A percentile compares a stretch with the other conserved stretches of the same genome.
phyloP scores from a whole-genome alignment of 2,113 vertebrate genomes.

The Tretioscincus oriximinensis region DNA sequence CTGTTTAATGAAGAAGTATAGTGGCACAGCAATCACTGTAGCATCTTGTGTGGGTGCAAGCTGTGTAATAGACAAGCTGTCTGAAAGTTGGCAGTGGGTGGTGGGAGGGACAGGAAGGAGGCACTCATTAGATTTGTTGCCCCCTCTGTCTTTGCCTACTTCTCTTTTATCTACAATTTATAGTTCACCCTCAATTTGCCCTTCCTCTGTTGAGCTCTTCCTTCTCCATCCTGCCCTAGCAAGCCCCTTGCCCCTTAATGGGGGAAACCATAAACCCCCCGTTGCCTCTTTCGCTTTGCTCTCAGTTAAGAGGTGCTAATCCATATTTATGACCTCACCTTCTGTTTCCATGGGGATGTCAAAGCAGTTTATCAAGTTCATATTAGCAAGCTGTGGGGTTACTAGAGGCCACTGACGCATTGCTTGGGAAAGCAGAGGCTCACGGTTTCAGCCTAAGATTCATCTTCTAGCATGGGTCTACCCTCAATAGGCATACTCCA shows the following conservation, averaged over 20 bases:
- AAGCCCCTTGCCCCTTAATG: conserved; percentile 41
- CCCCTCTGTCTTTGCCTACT: not conserved
- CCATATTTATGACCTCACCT: conserved; percentile 69
- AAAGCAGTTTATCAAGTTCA: conserved; percentile 53
- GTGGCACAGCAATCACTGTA: conserved; percentile 5
- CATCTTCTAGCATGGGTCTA: conserved; percentile 39
- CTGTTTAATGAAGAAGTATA: not conserved
- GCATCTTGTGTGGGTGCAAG: not conserved
- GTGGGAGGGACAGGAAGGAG: conserved; percentile 13
- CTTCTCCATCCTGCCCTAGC: conserved; percentile 21
- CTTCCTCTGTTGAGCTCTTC: conserved; percentile 25
- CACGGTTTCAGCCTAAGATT: conserved; percentile 9
- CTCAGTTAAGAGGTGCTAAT: conserved; percentile 65
- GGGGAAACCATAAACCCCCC: not conserved
- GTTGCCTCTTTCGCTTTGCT: conserved; percentile 34
- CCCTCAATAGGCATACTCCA: not conserved
- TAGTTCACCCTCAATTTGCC: accelerated
- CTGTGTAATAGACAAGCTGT: not conserved
- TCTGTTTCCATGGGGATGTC: conserved; percentile 71
- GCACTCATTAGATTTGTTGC: conserved; percentile 9
- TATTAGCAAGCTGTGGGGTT: conserved; percentile 61
- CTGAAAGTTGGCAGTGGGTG: not conserved
- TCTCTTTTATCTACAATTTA: not conserved
- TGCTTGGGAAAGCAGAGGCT: conserved; percentile 51
- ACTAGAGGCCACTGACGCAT: conserved; percentile 64